Evolutionary conservation across 2,888 invertebrate genomes (phyloP).

Genomic region (Hyppa rectilinea): DNA sequence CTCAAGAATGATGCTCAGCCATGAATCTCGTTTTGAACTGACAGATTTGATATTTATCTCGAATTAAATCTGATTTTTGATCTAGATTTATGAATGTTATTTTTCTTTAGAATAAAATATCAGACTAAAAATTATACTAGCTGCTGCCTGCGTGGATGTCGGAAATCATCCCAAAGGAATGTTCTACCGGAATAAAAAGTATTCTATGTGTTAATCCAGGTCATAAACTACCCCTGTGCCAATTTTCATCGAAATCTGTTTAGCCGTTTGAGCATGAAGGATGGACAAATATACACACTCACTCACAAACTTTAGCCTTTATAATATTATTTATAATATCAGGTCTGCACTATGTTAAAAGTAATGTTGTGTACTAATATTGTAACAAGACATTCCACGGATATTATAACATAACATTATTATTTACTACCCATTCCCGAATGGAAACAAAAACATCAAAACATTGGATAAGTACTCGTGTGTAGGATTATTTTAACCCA

Average conservation of each 20-base stretch:
- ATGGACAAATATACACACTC: too few relatives aligned
- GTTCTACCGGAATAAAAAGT: too few relatives aligned
- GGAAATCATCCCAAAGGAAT: too few relatives aligned
- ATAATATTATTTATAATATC: too few relatives aligned
- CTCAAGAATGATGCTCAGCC: not conserved
- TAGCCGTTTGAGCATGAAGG: too few relatives aligned
- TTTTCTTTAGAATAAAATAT: not conserved
- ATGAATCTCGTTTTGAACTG: slow-evolving; percentile 6
- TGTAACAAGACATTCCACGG: not conserved
- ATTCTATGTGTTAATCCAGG: too few relatives aligned
- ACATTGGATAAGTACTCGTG: not conserved
- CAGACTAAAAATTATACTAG: too few relatives aligned
- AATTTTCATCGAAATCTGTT: too few relatives aligned
- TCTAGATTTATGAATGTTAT: not conserved
- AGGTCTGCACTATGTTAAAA: not conserved
- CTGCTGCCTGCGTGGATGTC: too few relatives aligned
- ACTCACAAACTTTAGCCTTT: too few relatives aligned
- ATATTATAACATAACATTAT: slow-evolving; percentile 11
- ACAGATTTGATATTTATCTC: not conserved
- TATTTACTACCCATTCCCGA: slow-evolving; percentile 9
- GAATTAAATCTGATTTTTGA: not conserved
- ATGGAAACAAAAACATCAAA: slow-evolving; percentile 10
- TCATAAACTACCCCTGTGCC: too few relatives aligned
- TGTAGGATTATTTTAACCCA: slow-evolving; percentile 10
- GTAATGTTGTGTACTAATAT: not conserved